Percentiles rank a stretch among this genome's conserved stretches.
phyloP scores from a whole-genome alignment of 2,888 invertebrate species.

The Halictus ligatus region DNA sequence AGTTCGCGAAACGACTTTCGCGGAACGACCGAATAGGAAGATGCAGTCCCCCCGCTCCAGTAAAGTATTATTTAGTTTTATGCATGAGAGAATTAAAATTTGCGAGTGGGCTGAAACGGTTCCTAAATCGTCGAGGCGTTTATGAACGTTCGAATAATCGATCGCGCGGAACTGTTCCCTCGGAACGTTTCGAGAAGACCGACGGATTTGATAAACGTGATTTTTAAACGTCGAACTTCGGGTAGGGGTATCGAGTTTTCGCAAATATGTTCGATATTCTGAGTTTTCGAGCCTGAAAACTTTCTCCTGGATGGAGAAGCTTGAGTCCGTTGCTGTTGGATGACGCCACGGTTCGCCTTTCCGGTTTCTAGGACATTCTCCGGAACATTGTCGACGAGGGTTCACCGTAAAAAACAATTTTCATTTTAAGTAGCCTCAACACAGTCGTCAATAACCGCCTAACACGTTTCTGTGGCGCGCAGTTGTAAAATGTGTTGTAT shows the following conservation, averaged over 20 bases:
- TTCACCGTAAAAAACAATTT: background rate
- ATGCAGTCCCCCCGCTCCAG: background rate
- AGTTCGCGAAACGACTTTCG: constrained; percentile 36
- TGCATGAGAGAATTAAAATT: constrained; percentile 33
- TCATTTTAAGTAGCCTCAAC: background rate
- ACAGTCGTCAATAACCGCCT: background rate
- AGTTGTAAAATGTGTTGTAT: too few species aligned
- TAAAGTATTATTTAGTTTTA: constrained; percentile 41
- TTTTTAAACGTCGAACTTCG: background rate
- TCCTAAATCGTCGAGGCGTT: background rate
- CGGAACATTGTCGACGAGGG: background rate
- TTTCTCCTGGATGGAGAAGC: background rate
- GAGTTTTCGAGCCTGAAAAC: background rate
- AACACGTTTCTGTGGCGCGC: too few species aligned
- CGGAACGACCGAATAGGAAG: constrained; percentile 27
- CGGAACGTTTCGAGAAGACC: background rate
- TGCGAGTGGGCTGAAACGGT: background rate
- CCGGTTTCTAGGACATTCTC: background rate
- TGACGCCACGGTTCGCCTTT: background rate
- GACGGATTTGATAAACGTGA: background rate
- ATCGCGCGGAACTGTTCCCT: background rate
- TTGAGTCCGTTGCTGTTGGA: background rate
- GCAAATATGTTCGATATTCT: background rate
- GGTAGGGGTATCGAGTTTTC: background rate
- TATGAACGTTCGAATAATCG: background rate